Conservation (phyloP, 2,888 invertebrate species). For the Melinaea marsaeus region DNA sequence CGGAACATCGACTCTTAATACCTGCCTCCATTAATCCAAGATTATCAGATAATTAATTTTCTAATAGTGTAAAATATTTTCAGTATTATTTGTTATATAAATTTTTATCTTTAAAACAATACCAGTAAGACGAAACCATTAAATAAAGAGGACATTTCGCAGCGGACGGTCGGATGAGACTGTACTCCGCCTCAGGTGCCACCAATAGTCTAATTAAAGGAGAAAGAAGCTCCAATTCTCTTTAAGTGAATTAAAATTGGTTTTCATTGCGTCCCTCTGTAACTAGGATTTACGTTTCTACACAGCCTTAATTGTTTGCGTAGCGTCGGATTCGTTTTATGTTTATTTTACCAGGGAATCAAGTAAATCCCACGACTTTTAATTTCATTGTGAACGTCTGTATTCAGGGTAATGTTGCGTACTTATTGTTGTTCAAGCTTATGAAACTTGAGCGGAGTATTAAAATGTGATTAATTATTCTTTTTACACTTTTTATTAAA, state of each 20-base stretch:
- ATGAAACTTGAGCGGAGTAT: neutral
- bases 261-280: slow-evolving; percentile 36
- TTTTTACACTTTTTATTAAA: no score
- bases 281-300: slow-evolving; percentile 39
- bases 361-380: slow-evolving; percentile 22
- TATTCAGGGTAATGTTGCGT: slow-evolving; percentile 3
- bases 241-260: slow-evolving; percentile 54
- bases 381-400: slow-evolving; percentile 22
- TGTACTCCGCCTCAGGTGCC: slow-evolving; percentile 57
- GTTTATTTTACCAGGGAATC: slow-evolving; percentile 28
- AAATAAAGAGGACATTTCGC: slow-evolving; percentile 54
- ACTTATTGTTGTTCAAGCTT: neutral
- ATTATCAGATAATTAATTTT: neutral
- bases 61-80: neutral
- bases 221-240: slow-evolving; percentile 53
- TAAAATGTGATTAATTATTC: no score
- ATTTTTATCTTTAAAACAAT: slow-evolving; percentile 10
- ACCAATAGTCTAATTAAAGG: slow-evolving; percentile 67
- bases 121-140: slow-evolving; percentile 36
- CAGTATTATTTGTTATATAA: slow-evolving; percentile 15
- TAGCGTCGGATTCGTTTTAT: slow-evolving; percentile 29
- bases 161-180: slow-evolving; percentile 39
- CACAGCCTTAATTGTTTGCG: slow-evolving; percentile 32
- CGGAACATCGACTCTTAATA: slow-evolving; percentile 23
- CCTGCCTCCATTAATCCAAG: slow-evolving; percentile 15